Base-by-base conservation (phyloP, 2,797 vertebrate species). In the Myotis daubentonii region DNA sequence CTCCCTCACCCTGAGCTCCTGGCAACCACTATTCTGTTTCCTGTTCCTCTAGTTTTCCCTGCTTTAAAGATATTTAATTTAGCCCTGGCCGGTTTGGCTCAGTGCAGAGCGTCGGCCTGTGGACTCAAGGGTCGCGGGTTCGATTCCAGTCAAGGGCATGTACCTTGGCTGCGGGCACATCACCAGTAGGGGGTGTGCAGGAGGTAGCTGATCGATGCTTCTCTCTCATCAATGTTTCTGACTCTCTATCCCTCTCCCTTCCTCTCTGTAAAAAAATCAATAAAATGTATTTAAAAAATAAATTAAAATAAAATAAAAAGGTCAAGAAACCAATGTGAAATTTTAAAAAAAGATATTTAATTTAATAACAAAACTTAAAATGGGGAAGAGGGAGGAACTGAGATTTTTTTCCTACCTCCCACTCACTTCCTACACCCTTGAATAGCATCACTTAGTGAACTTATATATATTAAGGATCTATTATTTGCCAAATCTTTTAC, bases 321-420 rank as follows among this genome's bases (percentile, higher is more conserved):
- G 36, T 36, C 36, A 36, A 36, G 36, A 36, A 36, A 36, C 36
- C 36, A 36, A 36, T 36, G 36, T 36, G 36, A 36, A 36, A 36
- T 36, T 36, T 36, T 2, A 36, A 36, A 36, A 36, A 36, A 36
- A 91, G 41, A 10, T 74, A 70, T 86, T 86, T 53, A 22, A 33
- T 33, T 76, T 66, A 87, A 76, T 80, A 23, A 71, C 25, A 74
- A 10, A 80, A 79, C 6, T 94, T 91, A 72, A 91, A 86, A 57
- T n/a, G 8, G 17, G 13, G 17, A 55, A 20, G 4, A 51, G 12
- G 13, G 15, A 62, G 22, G n/a, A 75, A 55, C 22, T 70, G 72
- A 81, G 66, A 76, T n/a, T 76, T 44, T 74, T 38, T 72, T 71
- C 17, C 62, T 44, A 44, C 15, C 30, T 68, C 20, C 9, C 49